Evolutionary conservation across 2,888 invertebrate genomes (phyloP), one percentile per base, ranked within the genome.

Genomic region (Xestia sexstrigata): DNA sequence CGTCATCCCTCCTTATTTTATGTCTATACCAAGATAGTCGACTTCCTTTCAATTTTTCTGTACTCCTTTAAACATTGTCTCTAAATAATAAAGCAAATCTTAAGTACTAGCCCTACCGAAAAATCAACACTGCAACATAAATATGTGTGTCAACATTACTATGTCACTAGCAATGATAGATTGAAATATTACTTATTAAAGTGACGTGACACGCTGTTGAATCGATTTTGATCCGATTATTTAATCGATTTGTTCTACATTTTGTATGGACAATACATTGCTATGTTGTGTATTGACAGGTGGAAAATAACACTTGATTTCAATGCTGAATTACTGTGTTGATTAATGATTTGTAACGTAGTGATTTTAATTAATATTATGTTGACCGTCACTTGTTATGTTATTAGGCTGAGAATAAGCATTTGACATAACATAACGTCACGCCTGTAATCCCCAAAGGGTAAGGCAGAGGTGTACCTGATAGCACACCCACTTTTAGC

Each of bases 111-210:
- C 83, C 83, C 85, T 87, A 55, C 17, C 63, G 26, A 0, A 11
- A 68, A 9, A 74, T 26, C 42, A 39, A 74, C 49, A 67, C 45
- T 26, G 47, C 60, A 76, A 35, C 62, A 74, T 52, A 63, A 73
- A 75, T 70, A 79, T 81, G 74, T 67, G 45, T 73, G 74, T 74
- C 73, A 80, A 67, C 82, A 85, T 84, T 69, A 62, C 75, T 23
- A 63, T 77, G 87, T 81, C 84, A 87, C 45, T 49, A 62, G 45
- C 66, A 77, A 74, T 80, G 85, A 75, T 60, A 78, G 78, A 89
- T 76, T 84, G 82, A 82, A 76, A 75, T 65, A 83, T 84, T 73
- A 76, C 72, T 82, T n/a, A n/a, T 85, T 76, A 76, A 72, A 78
- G 77, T 74, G 60, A 17, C 42, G 47, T 73, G 84, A 73, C 75